phyloP scores from a whole-genome alignment of 1,140 invertebrate genomes.

The Drosophila grimshawi region DNA sequence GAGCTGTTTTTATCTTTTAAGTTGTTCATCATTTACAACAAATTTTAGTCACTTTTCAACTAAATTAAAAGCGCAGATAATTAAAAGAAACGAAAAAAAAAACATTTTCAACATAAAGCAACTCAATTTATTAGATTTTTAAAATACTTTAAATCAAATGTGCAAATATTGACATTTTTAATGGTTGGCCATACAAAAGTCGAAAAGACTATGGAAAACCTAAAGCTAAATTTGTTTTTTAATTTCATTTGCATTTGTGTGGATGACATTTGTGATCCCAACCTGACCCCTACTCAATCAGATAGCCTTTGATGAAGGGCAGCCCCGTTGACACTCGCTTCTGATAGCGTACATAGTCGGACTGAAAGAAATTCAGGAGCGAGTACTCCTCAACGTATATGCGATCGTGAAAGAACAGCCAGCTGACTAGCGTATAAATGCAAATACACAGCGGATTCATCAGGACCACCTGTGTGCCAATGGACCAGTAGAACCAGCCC shows the following conservation, averaged over 20 bases:
- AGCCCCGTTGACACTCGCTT: conserved; percentile 94
- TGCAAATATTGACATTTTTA: not conserved
- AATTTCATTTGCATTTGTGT: conserved; percentile 58
- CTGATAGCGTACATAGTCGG: conserved; percentile 95
- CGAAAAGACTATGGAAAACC: not conserved
- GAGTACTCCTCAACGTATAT: conserved; percentile 96
- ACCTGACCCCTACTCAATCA: conserved; percentile 52
- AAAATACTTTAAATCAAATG: not conserved
- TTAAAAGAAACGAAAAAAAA: no score
- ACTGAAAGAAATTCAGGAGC: conserved; percentile 97
- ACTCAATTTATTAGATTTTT: no score
- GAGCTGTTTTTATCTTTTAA: no score
- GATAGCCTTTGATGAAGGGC: conserved; percentile 95
- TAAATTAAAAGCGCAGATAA: not conserved
- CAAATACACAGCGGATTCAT: conserved; percentile 96
- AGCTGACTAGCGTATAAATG: conserved; percentile 92
- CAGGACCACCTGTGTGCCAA: conserved; percentile 97
- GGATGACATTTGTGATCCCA: conserved; percentile 40
- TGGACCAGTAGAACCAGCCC: conserved; percentile 99
- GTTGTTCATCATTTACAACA: no score
- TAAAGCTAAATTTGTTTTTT: conserved; percentile 46
- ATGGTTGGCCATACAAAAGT: conserved; percentile 4
- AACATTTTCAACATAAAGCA: no score
- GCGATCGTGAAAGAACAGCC: conserved; percentile 96
- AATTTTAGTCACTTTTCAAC: not conserved